Evolutionary conservation across 2,888 invertebrate genomes (phyloP), one percentile per base, ranked within the genome.

Genomic region (Cinara cedri): DNA sequence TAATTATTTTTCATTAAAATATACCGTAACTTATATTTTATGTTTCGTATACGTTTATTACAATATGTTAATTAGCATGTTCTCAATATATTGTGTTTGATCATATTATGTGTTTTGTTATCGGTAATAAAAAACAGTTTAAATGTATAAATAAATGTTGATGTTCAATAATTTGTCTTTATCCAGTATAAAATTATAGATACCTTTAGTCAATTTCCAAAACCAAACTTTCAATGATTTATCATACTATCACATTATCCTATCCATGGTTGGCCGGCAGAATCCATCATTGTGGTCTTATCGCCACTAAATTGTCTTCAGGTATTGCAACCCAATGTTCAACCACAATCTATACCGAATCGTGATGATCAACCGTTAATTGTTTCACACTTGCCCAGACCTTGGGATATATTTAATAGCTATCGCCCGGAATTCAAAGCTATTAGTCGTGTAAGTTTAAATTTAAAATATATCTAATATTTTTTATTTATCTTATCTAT

Each of bases 331-430:
- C 11, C 51, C 51, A 63, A 16, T 16, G 34, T 8, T 34, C 21
- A 16, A 10, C 14, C 16, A 63, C 51, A 34, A 14, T 16, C 8
- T 16, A 21, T 42, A 34, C 16, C 11, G 3, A 11, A 42, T n/a
- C n/a, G n/a, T 0, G 51, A 21, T 21, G 51, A 63, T 51, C 49
- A 13, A 34, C 8, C 72, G 19, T 16, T 42, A n/a, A 8, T 19
- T 10, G 4, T 14, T 14, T 34, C 34, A 63, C 10, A 49, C 2
- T 10, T 19, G 13, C 55, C 68, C 3, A 66, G 9, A 16, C 49
- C 76, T 46, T 76, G 76, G 76, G 76, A 76, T 8, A 16, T 68
- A 57, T 76, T 76, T 57, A 68, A 26, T 34, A 57, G 68, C 14
- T 76, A 76, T 68, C 19, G 49, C 14, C 55, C 57, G 19, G 55